These are phyloP conservation scores for Felis catus DNA, from an alignment of 2,113 vertebrate species.

Conservation along the genomic window F.catus_Fca126_mat1.0 CM031416.1:100865001-100865500, in stretches of 20 bases:
- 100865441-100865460: not conserved
- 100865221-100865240: not conserved
- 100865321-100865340: not conserved
- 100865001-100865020: not conserved
- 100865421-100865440: not conserved
- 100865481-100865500: not conserved
- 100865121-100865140: not conserved
- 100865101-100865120: not conserved
- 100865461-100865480: not conserved
- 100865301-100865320: not conserved
- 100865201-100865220: not conserved
- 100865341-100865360: not conserved
- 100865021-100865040: not conserved
- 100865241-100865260: not conserved
- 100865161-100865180: not conserved
- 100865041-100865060: not conserved
- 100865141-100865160: not conserved
- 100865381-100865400: not conserved
- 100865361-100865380: not conserved
- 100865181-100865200: not conserved
- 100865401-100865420: not conserved
- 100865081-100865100: not conserved
- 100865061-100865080: constrained; percentile 39
- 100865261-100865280: not conserved
- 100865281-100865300: not conserved